Base-by-base conservation (phyloP, 2,888 invertebrate species). In the Phalangium opilio region DNA sequence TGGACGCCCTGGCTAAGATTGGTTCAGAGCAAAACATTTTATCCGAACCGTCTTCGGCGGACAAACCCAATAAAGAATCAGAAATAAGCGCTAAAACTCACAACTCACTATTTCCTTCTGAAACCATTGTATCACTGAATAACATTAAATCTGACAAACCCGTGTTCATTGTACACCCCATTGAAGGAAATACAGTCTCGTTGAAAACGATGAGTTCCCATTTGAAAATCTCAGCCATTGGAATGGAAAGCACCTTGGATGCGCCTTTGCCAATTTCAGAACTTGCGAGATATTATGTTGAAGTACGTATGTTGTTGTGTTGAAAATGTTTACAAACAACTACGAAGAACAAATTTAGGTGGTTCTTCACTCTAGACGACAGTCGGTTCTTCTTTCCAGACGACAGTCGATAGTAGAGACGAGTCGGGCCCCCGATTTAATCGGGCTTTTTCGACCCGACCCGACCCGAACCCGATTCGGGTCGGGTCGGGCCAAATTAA, bases 191-290 rank as follows among this genome's bases (percentile, higher is more conserved):
- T 51, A 79, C 81, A 21, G 73, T 73, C 38, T 72, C 79, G 43
- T 70, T 95, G 59, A 74, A 75, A 60, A 70, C 72, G 14, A 65
- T 96, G 56, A 84, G 87, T 15, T 70, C 70, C 45, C 75, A 77
- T 55, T 71, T 95, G 54, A 73, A 78, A 41, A 76, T 76, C 49
- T 80, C 81, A 3, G 86, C 85, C 44, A 83, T 77, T 70, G 91
- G 90, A n/a, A 69, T 95, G 43, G 93, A 95, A 69, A 89, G 87
- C 69, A 81, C 83, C 10, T 69, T 70, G 41, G 74, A 76, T 12
- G 81, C 82, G 21, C 87, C 90, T 35, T 70, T 72, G 10, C 77
- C 80, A 44, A 76, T 91, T 56, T 66, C 73, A 12, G 73, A 77
- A 43, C 72, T 90, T 52, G 87, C 91, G 3, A 45, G 54, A 7